Conservation (phyloP, 2,888 invertebrate species). For the Andrena camellia region DNA sequence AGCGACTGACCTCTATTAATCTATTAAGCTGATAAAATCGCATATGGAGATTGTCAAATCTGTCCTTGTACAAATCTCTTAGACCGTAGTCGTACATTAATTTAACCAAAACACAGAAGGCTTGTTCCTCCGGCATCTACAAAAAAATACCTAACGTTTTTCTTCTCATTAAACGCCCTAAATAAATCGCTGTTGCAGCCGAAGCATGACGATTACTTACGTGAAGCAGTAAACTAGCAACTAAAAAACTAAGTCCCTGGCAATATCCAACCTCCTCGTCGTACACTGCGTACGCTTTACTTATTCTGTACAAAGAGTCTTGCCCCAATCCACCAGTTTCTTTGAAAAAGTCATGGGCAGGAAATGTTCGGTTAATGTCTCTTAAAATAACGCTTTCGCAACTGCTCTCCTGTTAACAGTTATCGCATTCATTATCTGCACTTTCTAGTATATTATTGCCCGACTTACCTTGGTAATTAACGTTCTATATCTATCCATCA, state of each 20-base stretch:
- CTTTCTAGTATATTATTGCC: background rate
- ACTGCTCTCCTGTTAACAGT: conserved; percentile 91
- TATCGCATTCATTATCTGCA: background rate
- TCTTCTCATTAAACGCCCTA: conserved; percentile 47
- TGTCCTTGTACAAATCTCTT: conserved; percentile 97
- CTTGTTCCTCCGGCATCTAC: conserved; percentile 99
- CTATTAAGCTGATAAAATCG: conserved; percentile 97
- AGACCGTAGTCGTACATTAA: conserved; percentile 98
- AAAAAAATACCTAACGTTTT: conserved; percentile 59
- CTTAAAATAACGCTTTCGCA: conserved; percentile 98
- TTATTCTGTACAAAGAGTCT: conserved; percentile 97
- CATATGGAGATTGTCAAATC: conserved; percentile 98
- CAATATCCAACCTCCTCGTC: conserved; percentile 99
- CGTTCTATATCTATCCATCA: conserved; percentile 96
- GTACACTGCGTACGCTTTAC: conserved; percentile 98
- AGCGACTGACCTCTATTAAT: conserved; percentile 91
- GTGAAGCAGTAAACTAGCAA: conserved; percentile 97
- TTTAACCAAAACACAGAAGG: conserved; percentile 97
- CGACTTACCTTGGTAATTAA: conserved; percentile 94
- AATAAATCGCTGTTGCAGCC: conserved; percentile 13
- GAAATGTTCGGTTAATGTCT: conserved; percentile 99
- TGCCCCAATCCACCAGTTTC: conserved; percentile 98
- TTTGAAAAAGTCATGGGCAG: conserved; percentile 99
- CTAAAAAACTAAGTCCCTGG: conserved; percentile 98
- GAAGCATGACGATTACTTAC: conserved; percentile 87